Percentiles rank a stretch among this genome's conserved stretches.
These are phyloP conservation scores for cat (Felis catus) DNA, from an alignment of 2,113 vertebrate species.

Conservation along the genomic window F.catus_Fca126_mat1.0 CM031413.1:82768001-82768500, in stretches of 20 bases:
- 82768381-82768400: not conserved
- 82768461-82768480: constrained; percentile 2
- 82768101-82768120: not conserved
- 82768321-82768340: not conserved
- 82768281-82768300: not conserved
- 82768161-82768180: constrained; percentile 29
- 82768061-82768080: not conserved
- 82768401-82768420: not conserved
- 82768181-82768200: constrained; percentile 33
- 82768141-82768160: not conserved
- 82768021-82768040: not conserved
- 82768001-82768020: not conserved
- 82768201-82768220: constrained; percentile 9
- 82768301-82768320: constrained; percentile 14
- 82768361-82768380: not conserved
- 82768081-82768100: not conserved
- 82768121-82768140: not conserved
- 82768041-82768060: not conserved
- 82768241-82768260: not conserved
- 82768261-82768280: not conserved
- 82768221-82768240: not conserved
- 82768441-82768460: not conserved
- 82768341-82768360: not conserved
- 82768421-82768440: not conserved
- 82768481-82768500: not conserved